Conservation (phyloP, 1,140 invertebrate genomes). For the Carposina sasakii region DNA sequence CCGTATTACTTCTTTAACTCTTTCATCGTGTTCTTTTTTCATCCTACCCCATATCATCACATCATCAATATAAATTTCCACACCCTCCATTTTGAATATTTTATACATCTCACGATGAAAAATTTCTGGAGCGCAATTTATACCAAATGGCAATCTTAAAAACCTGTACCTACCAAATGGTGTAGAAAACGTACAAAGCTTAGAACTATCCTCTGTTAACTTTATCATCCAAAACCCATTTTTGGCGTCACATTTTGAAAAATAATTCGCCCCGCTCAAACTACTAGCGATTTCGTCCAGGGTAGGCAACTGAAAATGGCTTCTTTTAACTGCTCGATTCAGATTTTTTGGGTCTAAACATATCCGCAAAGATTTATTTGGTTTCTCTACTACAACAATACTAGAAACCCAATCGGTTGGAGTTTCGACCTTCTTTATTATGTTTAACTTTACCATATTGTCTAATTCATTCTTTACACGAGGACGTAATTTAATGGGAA, state of each 20-base stretch:
- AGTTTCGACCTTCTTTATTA: conserved; percentile 14
- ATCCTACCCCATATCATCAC: neutral
- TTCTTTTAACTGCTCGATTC: conserved; percentile 18
- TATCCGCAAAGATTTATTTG: conserved; percentile 13
- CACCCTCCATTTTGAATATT: neutral
- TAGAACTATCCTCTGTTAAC: conserved; percentile 13
- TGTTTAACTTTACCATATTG: conserved; percentile 11
- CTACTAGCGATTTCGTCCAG: conserved; percentile 15
- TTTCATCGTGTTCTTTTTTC: neutral
- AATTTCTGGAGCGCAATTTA: conserved; percentile 9
- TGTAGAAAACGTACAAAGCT: conserved; percentile 17
- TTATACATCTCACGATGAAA: conserved; percentile 12
- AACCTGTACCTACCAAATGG: conserved; percentile 18
- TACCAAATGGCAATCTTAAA: conserved; percentile 17
- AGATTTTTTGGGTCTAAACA: conserved; percentile 17
- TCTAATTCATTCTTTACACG: conserved; percentile 16
- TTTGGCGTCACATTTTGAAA: conserved; percentile 13
- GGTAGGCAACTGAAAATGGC: conserved; percentile 17
- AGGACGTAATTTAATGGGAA: conserved; percentile 14
- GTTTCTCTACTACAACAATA: conserved; percentile 19
- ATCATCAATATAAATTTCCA: neutral
- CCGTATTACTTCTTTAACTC: neutral
- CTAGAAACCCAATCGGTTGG: conserved; percentile 18
- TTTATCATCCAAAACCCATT: conserved; percentile 14
- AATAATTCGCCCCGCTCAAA: conserved; percentile 8